phyloP scores from a whole-genome alignment of 2,888 invertebrate species.

The Himalopsyche japonica region DNA sequence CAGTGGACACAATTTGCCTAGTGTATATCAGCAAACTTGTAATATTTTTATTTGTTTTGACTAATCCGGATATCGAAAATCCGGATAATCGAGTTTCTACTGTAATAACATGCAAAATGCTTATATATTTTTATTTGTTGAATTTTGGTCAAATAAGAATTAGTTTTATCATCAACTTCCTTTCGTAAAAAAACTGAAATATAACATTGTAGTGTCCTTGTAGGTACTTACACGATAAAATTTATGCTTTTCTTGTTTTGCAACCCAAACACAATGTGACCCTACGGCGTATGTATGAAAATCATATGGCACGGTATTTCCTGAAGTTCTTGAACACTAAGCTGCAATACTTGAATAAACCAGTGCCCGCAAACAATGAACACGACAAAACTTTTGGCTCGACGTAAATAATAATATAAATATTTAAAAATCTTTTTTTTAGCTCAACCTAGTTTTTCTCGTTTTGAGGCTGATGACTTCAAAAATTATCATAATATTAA shows the following conservation, averaged over 20 bases:
- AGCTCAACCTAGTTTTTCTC: neutral
- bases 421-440: neutral
- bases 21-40: too few species aligned
- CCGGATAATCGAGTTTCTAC: too few species aligned
- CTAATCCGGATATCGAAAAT: too few species aligned
- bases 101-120: too few species aligned
- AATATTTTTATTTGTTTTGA: too few species aligned
- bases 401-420: neutral
- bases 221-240: neutral
- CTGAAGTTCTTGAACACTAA: neutral
- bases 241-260: neutral
- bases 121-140: too few species aligned
- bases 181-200: neutral
- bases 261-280: neutral
- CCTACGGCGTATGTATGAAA: neutral
- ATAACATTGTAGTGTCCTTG: neutral
- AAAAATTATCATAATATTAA: too few species aligned
- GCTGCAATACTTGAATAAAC: neutral
- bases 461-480: too few species aligned
- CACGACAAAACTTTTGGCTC: neutral
- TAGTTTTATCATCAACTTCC: too few species aligned
- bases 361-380: neutral
- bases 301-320: neutral
- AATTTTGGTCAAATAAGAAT: too few species aligned
- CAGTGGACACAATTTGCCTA: too few species aligned